Evolutionary conservation across 1,140 invertebrate species (phyloP), one percentile per base, ranked within the genome.

Genomic region (Sarcophaga bullata): DNA sequence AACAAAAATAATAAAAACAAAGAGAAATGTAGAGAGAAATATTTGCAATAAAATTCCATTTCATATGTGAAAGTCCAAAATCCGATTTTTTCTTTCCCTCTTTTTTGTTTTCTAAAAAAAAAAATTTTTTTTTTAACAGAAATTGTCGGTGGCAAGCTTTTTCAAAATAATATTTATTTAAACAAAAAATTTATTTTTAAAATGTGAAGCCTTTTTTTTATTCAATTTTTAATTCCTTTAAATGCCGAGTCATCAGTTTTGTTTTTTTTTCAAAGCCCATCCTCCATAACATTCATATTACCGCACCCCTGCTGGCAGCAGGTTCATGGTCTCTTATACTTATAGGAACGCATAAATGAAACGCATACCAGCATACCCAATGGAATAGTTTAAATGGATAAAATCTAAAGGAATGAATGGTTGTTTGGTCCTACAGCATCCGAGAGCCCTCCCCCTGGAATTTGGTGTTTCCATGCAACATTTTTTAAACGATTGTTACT

Each of bases 221-320:
- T 37, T 37, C 25, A 37, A 37, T 37, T 37, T 37, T 78, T 78
- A 78, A 78, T 78, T 50, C 75, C 49, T 78, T 52, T 52, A 78
- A 78, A 78, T 78, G 75, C 75, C 50, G 11, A 15, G 48, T 78
- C 75, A 78, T 78, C 75, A 78, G n/a, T 78, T 78, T 37, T 37
- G 25, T 37, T 37, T 37, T 37, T 1, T 37, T 37, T 78, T 78
- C 52, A 78, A 50, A 17, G 49, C 50, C n/a, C 7, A 48, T 76
- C 73, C 46, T 76, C 8, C n/a, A 13, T 37, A 37, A 37, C 13
- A 15, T 58, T 58, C 54, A 58, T n/a, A n/a, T 13, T 15, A n/a
- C 54, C n/a, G 54, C 54, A 6, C 54, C 54, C 13, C 54, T 58
- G 54, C 54, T 58, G 52, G n/a, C 52, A 58, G 62, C n/a, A 19